These are phyloP conservation scores for Uromys caudimaculatus DNA, from an alignment of 2,797 vertebrate species.

Conservation along the genomic window DNA sequence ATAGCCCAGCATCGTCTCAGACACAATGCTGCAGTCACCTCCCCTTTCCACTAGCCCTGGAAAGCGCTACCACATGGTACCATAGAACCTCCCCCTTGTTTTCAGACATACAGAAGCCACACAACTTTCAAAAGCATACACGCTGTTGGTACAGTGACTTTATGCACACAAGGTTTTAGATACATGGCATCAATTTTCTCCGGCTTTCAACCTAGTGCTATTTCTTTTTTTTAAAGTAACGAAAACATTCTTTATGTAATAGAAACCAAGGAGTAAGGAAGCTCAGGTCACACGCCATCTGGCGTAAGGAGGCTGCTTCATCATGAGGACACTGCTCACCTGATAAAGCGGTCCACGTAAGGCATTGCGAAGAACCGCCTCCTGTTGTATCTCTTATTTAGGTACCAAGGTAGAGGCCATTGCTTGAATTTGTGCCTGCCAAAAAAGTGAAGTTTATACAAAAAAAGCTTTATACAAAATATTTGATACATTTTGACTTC, in stretches of 20 bases:
- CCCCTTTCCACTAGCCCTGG: neutral
- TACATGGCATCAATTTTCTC: neutral
- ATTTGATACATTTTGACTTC: slow-evolving; percentile 14
- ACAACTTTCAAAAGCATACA: slow-evolving; percentile 39
- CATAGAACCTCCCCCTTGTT: slow-evolving; percentile 4
- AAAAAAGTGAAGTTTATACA: slow-evolving; percentile 30
- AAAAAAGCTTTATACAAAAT: slow-evolving; percentile 25
- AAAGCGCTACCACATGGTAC: neutral
- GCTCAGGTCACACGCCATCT: neutral
- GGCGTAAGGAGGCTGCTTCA: neutral
- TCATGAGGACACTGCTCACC: slow-evolving; percentile 86
- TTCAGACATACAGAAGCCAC: neutral
- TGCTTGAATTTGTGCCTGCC: slow-evolving; percentile 95
- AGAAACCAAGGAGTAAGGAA: neutral
- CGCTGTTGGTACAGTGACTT: neutral
- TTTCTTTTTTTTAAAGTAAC: neutral
- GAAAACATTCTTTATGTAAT: neutral
- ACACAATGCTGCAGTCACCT: neutral
- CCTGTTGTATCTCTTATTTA: slow-evolving; percentile 92
- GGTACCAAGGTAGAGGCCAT: slow-evolving; percentile 95
- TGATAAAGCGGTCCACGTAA: slow-evolving; percentile 91
- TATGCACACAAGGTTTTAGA: slow-evolving; percentile 14
- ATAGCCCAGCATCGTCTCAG: neutral
- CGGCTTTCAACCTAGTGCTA: neutral
- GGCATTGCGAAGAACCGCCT: slow-evolving; percentile 92